A percentile compares a stretch with the other conserved stretches of the same genome.
Conservation (phyloP, 2,888 invertebrate genomes). For the Dasysyrphus albostriatus region DNA sequence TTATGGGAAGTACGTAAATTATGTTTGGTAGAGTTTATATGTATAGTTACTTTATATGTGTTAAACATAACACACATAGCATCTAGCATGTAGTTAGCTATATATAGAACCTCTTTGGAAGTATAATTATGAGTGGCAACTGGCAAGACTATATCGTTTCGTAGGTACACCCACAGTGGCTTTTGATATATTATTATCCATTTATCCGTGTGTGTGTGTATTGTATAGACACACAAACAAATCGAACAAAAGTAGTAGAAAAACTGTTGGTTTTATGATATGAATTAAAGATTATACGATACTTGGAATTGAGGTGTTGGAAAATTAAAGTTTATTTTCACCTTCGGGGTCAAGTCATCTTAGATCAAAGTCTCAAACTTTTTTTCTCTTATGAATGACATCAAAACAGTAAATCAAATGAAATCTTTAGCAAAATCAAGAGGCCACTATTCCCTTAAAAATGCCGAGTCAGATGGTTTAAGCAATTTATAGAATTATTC, state of each 20-base stretch:
- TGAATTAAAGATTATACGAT: not conserved
- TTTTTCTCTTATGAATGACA: too few species aligned
- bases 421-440: too few species aligned
- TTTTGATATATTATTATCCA: not conserved
- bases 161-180: not conserved
- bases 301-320: not conserved
- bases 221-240: not conserved
- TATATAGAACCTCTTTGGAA: not conserved
- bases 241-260: not conserved
- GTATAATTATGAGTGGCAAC: constrained; percentile 36
- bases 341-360: too few species aligned
- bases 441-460: too few species aligned
- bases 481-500: too few species aligned
- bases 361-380: too few species aligned
- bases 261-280: not conserved
- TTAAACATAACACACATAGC: too few species aligned
- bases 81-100: too few species aligned
- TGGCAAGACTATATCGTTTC: not conserved
- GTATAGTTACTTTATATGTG: too few species aligned
- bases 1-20: constrained; percentile 19
- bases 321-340: too few species aligned
- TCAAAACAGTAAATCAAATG: too few species aligned
- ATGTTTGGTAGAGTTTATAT: not conserved
- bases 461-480: too few species aligned
- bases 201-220: not conserved